phyloP scores from a whole-genome alignment of 1,140 invertebrate genomes.

The Philaenus spumarius region DNA sequence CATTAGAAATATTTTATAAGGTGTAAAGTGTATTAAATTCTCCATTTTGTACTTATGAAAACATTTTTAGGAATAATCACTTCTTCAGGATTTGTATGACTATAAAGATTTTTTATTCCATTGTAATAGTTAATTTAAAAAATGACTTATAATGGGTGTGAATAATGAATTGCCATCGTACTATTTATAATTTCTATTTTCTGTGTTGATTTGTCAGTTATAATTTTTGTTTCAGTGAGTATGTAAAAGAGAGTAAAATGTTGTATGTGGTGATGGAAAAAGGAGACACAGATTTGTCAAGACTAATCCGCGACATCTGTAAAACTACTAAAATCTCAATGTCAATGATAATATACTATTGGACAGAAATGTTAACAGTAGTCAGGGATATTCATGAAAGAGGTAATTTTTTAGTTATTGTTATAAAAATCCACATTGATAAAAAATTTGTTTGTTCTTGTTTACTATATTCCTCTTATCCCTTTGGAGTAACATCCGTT shows the following conservation, averaged over 20 bases:
- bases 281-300: conserved; percentile 83
- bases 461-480: too few species aligned
- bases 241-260: conserved; percentile 50
- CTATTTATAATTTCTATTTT: not conserved
- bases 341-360: conserved; percentile 75
- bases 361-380: conserved; percentile 88
- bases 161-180: too few species aligned
- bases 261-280: conserved; percentile 88
- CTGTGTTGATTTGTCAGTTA: not conserved
- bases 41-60: too few species aligned
- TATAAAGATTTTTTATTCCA: too few species aligned
- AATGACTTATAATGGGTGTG: too few species aligned
- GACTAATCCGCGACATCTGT: conserved; percentile 57
- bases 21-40: too few species aligned
- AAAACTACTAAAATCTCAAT: conserved; percentile 51
- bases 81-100: too few species aligned
- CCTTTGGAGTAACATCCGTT: too few species aligned
- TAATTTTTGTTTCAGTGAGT: conserved; percentile 41
- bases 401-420: conserved; percentile 47
- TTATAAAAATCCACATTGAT: conserved; percentile 6
- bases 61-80: too few species aligned
- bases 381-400: conserved; percentile 86
- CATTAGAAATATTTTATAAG: too few species aligned
- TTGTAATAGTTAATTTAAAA: too few species aligned
- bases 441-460: too few species aligned